These are phyloP conservation scores for Watsonalla binaria DNA, from an alignment of 2,888 invertebrate species.

Conservation along the genomic window DNA sequence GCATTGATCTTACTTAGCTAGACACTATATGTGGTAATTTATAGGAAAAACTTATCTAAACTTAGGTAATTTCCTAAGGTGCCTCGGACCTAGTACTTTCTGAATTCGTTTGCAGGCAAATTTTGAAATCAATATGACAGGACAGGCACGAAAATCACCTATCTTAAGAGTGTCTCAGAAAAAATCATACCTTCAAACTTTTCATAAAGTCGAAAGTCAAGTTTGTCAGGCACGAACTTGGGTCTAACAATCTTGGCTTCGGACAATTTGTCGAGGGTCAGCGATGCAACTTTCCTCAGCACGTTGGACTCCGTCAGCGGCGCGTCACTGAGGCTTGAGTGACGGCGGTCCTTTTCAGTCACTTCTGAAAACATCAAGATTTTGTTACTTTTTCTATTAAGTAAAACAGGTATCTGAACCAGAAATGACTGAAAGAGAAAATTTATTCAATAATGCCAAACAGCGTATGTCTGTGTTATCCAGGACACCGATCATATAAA, in stretches of 20 bases:
- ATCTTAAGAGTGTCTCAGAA: too few species aligned
- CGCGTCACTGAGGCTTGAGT: slow-evolving; percentile 74
- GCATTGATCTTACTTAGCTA: too few species aligned
- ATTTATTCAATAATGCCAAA: too few species aligned
- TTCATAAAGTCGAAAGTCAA: slow-evolving; percentile 91
- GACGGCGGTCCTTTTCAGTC: slow-evolving; percentile 56
- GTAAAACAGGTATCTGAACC: background rate
- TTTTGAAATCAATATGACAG: too few species aligned
- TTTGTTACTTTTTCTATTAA: background rate
- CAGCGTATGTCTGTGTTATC: too few species aligned
- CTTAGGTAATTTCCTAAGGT: too few species aligned
- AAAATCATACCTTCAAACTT: slow-evolving; percentile 90
- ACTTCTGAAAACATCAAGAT: slow-evolving; percentile 17
- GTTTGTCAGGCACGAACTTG: slow-evolving; percentile 90
- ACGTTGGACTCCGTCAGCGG: slow-evolving; percentile 82
- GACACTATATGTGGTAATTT: too few species aligned
- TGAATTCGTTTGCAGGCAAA: too few species aligned
- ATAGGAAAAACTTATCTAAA: too few species aligned
- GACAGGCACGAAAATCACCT: too few species aligned
- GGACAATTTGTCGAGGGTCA: slow-evolving; percentile 85
- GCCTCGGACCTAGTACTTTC: too few species aligned
- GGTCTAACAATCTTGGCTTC: slow-evolving; percentile 84
- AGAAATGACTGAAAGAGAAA: background rate
- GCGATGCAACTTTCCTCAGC: slow-evolving; percentile 89
- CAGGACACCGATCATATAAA: too few species aligned